phyloP scores from a whole-genome alignment of 2,888 invertebrate species.

The Cephus spinipes region DNA sequence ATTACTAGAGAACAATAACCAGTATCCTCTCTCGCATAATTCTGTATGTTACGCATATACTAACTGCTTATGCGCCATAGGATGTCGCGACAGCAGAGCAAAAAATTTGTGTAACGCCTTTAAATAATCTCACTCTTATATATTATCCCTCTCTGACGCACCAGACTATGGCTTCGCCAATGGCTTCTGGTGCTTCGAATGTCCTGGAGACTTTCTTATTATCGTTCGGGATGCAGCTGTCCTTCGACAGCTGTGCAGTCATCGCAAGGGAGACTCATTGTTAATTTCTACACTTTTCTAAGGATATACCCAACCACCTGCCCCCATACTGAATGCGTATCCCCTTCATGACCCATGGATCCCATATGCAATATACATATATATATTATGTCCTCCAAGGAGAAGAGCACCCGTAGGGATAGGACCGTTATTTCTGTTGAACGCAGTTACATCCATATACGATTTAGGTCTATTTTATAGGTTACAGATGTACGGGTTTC shows the following conservation, averaged over 20 bases:
- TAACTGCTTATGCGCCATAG: not conserved
- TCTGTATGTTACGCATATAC: not conserved
- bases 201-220: not conserved
- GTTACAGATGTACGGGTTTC: not conserved
- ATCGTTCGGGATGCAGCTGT: slow-evolving; percentile 50
- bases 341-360: not conserved
- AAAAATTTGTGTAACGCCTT: not conserved
- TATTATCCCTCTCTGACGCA: not conserved
- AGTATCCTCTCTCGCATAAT: not conserved
- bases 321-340: slow-evolving; percentile 25
- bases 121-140: not conserved
- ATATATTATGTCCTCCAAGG: not conserved
- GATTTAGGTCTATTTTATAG: not conserved
- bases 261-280: slow-evolving; percentile 40
- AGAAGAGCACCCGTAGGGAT: not conserved
- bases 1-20: not conserved
- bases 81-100: not conserved
- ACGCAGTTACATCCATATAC: not conserved
- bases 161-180: not conserved
- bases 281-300: slow-evolving; percentile 47
- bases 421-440: not conserved
- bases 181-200: not conserved
- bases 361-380: not conserved
- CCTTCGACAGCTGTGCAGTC: slow-evolving; percentile 50
- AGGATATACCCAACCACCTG: slow-evolving; percentile 43